Conservation (phyloP, 2,113 vertebrate genomes). For the Ptychochromis oligacanthus region DNA sequence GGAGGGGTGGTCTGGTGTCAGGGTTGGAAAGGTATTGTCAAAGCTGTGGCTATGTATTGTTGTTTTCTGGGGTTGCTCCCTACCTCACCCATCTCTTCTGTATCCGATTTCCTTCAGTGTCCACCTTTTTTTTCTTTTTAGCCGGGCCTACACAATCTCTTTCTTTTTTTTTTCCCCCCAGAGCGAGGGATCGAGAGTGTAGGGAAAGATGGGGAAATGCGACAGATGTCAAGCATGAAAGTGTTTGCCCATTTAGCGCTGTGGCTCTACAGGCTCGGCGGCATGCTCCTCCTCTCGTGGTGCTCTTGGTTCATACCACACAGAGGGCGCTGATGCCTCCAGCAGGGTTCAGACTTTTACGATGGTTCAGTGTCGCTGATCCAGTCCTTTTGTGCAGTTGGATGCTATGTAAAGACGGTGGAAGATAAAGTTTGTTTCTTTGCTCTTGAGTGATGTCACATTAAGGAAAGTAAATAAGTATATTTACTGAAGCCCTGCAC, state of each 20-base stretch:
- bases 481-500: not conserved
- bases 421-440: not conserved
- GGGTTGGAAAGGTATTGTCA: slow-evolving; percentile 72
- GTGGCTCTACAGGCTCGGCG: not conserved
- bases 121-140: not conserved
- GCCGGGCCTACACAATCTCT: not conserved
- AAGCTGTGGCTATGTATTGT: slow-evolving; percentile 70
- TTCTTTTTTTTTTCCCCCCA: not conserved
- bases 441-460: not conserved
- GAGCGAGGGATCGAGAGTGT: not conserved
- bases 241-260: not conserved
- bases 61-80: slow-evolving; percentile 42
- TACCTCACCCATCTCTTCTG: slow-evolving; percentile 36
- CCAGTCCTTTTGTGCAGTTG: not conserved
- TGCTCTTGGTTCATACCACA: not conserved
- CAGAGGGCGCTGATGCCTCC: not conserved
- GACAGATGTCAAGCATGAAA: slow-evolving; percentile 38
- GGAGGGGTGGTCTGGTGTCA: not conserved
- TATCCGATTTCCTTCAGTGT: not conserved
- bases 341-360: not conserved
- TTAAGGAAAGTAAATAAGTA: not conserved
- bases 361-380: not conserved
- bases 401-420: not conserved
- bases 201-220: not conserved
- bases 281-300: not conserved